phyloP scores from a whole-genome alignment of 2,113 vertebrate species.

The Dicentrarchus labrax region DNA sequence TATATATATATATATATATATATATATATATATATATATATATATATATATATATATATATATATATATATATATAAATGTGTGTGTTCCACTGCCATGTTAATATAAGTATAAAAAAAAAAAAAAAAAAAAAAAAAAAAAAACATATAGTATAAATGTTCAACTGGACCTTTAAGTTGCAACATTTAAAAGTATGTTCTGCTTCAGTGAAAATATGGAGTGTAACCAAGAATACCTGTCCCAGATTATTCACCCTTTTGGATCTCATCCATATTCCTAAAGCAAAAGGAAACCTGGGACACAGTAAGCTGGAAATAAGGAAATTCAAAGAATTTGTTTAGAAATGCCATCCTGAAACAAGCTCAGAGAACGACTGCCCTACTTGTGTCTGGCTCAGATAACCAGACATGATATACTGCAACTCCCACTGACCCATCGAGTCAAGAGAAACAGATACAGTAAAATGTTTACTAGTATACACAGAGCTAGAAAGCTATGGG shows the following conservation, averaged over 20 bases:
- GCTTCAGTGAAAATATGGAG: neutral
- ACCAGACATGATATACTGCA: neutral
- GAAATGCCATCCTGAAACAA: constrained; percentile 13
- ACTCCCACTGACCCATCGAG: neutral
- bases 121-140: no score
- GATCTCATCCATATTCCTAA: neutral
- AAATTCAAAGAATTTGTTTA: neutral
- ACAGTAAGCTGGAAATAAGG: neutral
- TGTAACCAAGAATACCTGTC: neutral
- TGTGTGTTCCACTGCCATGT: no score
- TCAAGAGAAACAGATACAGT: constrained; percentile 12
- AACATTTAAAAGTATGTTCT: no score
- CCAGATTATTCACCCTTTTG: constrained; percentile 1
- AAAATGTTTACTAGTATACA: neutral
- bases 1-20: no score
- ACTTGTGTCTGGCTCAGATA: constrained; percentile 13
- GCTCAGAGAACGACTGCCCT: neutral
- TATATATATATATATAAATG: no score
- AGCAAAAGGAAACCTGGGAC: neutral
- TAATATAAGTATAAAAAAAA: no score
- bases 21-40: no score
- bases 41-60: no score
- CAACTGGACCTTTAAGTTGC: no score
- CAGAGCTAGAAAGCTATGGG: constrained; percentile 51
- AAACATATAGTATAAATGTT: no score